A percentile compares a stretch with the other conserved stretches of the same genome.
These are phyloP conservation scores for Strix aluco DNA, from an alignment of 2,113 vertebrate species.

Conservation along the genomic window DNA sequence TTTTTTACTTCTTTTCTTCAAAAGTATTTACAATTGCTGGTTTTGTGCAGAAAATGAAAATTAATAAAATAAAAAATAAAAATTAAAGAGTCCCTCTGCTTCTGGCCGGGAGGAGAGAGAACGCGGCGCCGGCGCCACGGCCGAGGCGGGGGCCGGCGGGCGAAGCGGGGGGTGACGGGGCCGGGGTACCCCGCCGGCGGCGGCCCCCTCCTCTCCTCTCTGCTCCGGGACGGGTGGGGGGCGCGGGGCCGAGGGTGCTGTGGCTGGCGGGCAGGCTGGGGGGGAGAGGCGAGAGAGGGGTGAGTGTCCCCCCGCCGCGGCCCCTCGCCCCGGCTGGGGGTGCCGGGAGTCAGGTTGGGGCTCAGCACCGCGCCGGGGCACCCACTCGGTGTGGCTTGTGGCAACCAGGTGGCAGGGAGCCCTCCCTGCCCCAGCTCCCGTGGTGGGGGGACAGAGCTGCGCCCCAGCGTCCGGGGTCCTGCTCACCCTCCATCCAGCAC, in stretches of 20 bases:
- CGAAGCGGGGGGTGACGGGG: background rate
- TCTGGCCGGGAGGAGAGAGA: conserved; percentile 70
- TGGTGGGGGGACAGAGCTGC: background rate
- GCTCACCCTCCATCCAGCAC: too few species aligned
- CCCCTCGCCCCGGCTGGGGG: too few species aligned
- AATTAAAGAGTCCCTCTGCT: conserved; percentile 65
- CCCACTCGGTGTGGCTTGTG: too few species aligned
- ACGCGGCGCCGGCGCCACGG: conserved; percentile 32
- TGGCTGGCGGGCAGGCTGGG: background rate
- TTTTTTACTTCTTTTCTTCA: conserved; percentile 52
- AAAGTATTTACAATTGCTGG: conserved; percentile 97
- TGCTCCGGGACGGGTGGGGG: background rate
- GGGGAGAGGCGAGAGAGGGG: background rate
- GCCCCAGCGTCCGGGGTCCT: too few species aligned
- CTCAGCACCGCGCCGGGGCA: background rate
- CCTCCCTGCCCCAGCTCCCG: too few species aligned
- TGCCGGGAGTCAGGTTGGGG: background rate
- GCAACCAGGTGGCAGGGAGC: too few species aligned
- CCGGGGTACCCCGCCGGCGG: background rate
- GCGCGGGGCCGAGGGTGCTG: background rate
- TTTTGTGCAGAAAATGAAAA: conserved; percentile 83
- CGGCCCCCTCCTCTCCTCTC: background rate
- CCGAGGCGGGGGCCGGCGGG: background rate
- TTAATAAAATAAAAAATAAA: conserved; percentile 8
- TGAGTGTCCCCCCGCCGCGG: background rate